Evolutionary conservation across 2,888 invertebrate genomes (phyloP).

Genomic region (Eupeodes latifasciatus): DNA sequence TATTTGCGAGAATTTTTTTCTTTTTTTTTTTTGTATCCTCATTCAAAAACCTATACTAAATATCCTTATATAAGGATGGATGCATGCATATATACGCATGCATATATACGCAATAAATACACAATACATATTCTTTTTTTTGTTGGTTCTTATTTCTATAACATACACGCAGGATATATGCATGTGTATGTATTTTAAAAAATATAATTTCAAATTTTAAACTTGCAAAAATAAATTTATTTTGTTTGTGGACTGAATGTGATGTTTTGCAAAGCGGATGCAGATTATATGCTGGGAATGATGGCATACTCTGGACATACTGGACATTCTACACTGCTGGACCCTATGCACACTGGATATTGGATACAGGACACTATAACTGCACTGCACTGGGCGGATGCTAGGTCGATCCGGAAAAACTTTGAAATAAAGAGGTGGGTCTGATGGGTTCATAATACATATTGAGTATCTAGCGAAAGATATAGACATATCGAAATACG

Average conservation of each 20-base stretch:
- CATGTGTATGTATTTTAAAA: constrained; percentile 68
- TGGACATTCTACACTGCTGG: too few relatives aligned
- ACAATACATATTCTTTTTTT: constrained; percentile 41
- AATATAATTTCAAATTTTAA: constrained; percentile 68
- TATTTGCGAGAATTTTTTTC: neutral
- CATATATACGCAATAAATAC: neutral
- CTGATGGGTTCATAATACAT: neutral
- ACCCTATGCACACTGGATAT: too few relatives aligned
- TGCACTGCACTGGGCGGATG: constrained; percentile 10
- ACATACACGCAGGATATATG: constrained; percentile 34
- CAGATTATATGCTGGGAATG: constrained; percentile 10
- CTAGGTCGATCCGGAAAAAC: constrained; percentile 14
- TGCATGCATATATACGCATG: too few relatives aligned
- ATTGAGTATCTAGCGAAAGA: neutral
- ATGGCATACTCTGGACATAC: too few relatives aligned
- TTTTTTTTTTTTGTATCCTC: constrained; percentile 15
- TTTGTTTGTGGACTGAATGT: constrained; percentile 46
- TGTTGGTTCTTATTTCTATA: constrained; percentile 33
- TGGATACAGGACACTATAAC: too few relatives aligned
- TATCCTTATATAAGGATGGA: constrained; percentile 36
- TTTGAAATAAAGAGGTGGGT: neutral
- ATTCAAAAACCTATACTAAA: constrained; percentile 35
- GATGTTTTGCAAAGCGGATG: constrained; percentile 24
- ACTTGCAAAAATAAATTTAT: constrained; percentile 67
- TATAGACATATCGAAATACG: too few relatives aligned